Evolutionary conservation across 2,113 vertebrate genomes (phyloP).

Genomic region (Gopherus flavomarginatus): DNA sequence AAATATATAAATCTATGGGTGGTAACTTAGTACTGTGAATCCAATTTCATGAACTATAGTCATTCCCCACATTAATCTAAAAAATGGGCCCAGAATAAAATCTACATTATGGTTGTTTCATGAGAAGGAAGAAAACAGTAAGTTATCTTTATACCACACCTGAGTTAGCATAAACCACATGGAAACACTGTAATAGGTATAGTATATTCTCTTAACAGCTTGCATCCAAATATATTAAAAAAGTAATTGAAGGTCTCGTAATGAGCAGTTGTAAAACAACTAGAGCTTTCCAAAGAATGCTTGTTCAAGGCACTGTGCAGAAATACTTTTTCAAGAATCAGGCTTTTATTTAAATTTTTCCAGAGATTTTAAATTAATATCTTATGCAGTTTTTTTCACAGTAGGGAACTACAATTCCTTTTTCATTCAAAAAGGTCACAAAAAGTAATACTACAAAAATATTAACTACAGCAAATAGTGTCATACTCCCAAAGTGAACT

Average conservation of each 20-base stretch:
- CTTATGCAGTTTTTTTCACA: not conserved
- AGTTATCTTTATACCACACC: not conserved
- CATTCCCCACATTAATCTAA: conserved; percentile 5
- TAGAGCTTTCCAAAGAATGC: not conserved
- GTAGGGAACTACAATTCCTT: not conserved
- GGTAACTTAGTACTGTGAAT: conserved; percentile 14
- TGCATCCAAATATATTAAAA: not conserved
- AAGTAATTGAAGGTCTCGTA: not conserved
- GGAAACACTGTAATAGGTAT: not conserved
- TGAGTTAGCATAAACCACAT: not conserved
- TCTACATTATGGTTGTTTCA: not conserved
- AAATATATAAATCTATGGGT: conserved; percentile 11
- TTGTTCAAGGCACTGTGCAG: not conserved
- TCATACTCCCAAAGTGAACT: not conserved
- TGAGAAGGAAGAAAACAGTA: conserved; percentile 11
- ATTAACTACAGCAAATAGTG: not conserved
- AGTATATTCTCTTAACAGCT: not conserved
- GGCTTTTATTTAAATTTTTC: not conserved
- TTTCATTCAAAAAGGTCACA: not conserved
- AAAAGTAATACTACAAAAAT: not conserved
- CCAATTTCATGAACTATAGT: not conserved
- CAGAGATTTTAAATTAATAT: not conserved
- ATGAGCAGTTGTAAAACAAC: not conserved
- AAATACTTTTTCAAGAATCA: not conserved
- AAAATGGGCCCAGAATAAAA: not conserved